A percentile compares a stretch with the other conserved stretches of the same genome.
These are phyloP conservation scores for Sylvia borin DNA, from an alignment of 2,797 vertebrate genomes.

Conservation along the genomic window DNA sequence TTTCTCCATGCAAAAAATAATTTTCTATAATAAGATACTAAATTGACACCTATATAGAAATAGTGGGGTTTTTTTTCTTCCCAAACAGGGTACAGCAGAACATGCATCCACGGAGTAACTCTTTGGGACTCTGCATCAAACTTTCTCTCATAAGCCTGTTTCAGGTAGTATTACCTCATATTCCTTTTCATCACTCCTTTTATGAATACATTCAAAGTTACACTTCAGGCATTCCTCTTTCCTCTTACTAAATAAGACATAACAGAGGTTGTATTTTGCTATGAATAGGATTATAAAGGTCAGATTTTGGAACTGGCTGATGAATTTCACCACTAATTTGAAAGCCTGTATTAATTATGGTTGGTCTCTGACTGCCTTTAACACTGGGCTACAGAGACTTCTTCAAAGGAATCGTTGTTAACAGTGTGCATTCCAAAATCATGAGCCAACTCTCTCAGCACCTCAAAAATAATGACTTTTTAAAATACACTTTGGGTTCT, in stretches of 20 bases:
- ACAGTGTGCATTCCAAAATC: constrained; percentile 35
- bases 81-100: not conserved
- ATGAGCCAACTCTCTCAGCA: constrained; percentile 49
- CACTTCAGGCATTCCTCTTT: not conserved
- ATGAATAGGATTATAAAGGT: not conserved
- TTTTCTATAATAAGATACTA: not conserved
- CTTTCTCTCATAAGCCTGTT: not conserved
- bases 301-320: constrained; percentile 6
- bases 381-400: constrained; percentile 48
- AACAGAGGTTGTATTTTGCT: constrained; percentile 11
- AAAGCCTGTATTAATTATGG: constrained; percentile 55
- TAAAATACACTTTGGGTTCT: constrained; percentile 39
- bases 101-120: not conserved
- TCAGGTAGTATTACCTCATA: not conserved
- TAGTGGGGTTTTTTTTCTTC: not conserved
- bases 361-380: constrained; percentile 31
- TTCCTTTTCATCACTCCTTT: not conserved
- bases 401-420: constrained; percentile 63
- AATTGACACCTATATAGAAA: not conserved
- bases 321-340: constrained; percentile 56
- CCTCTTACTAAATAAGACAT: not conserved
- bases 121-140: not conserved
- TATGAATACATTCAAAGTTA: not conserved
- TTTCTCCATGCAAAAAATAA: not conserved
- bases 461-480: constrained; percentile 63